phyloP scores from a whole-genome alignment of 2,888 invertebrate genomes.

The Pyrochroa serraticornis region DNA sequence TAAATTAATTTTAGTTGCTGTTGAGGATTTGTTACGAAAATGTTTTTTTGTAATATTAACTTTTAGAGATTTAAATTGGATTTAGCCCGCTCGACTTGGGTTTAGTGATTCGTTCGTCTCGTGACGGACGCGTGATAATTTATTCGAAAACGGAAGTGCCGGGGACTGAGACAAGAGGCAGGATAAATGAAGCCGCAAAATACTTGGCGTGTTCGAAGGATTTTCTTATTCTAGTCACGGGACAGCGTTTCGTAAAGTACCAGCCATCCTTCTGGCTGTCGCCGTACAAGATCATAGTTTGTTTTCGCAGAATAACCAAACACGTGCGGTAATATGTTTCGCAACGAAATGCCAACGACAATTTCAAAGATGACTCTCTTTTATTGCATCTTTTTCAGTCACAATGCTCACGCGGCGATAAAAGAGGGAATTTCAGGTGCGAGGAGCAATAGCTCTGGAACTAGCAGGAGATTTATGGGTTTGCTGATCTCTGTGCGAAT shows the following conservation, averaged over 20 bases:
- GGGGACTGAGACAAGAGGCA: conserved; percentile 27
- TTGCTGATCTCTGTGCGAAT: conserved; percentile 5
- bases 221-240: conserved; percentile 45
- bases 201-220: conserved; percentile 40
- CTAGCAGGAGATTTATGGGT: conserved; percentile 8
- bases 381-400: conserved; percentile 27
- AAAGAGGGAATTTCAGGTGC: conserved; percentile 16
- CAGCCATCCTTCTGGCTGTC: conserved; percentile 41
- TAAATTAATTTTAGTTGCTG: too few species aligned
- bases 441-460: conserved; percentile 4
- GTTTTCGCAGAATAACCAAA: conserved; percentile 25
- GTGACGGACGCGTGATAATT: conserved; percentile 5
- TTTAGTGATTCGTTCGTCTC: too few species aligned
- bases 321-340: conserved; percentile 26
- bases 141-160: conserved; percentile 28
- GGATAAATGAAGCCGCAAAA: conserved; percentile 37
- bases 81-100: too few species aligned
- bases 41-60: too few species aligned
- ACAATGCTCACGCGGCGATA: conserved; percentile 4
- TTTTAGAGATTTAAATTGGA: too few species aligned
- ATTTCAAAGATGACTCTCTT: conserved; percentile 13
- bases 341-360: conserved; percentile 13
- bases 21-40: too few species aligned
- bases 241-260: conserved; percentile 38
- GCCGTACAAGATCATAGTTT: conserved; percentile 26